Conservation (phyloP, 2,888 invertebrate genomes). For the Pachliopta kotzebuea region DNA sequence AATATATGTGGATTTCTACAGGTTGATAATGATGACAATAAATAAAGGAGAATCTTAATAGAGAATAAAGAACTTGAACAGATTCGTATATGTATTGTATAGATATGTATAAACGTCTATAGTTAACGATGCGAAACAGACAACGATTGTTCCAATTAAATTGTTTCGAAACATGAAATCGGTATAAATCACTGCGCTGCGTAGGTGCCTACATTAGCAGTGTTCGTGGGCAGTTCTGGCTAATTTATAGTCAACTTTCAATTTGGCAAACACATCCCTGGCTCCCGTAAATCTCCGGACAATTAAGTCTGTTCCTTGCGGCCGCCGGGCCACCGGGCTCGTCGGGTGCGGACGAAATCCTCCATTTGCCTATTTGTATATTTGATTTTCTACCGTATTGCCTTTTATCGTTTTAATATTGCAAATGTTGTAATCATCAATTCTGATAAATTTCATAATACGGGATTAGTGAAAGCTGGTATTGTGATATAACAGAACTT, state of each 20-base stretch:
- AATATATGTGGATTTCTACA: too few species aligned
- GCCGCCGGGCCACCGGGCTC: conserved; percentile 42
- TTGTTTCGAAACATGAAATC: conserved; percentile 24
- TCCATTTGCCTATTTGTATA: conserved; percentile 7
- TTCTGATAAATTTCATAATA: background rate
- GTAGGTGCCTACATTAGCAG: conserved; percentile 39
- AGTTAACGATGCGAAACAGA: background rate
- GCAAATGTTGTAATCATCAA: background rate
- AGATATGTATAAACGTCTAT: too few species aligned
- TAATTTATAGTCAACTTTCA: conserved; percentile 77
- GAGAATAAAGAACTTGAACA: too few species aligned
- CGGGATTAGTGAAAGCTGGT: too few species aligned
- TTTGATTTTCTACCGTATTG: conserved; percentile 15
- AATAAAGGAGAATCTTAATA: too few species aligned
- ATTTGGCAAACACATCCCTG: conserved; percentile 66
- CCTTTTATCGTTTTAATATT: background rate
- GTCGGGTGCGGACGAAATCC: conserved; percentile 34
- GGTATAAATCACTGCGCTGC: conserved; percentile 35
- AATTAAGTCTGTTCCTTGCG: conserved; percentile 67
- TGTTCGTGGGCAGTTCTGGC: conserved; percentile 39
- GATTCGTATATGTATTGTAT: too few species aligned
- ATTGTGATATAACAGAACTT: too few species aligned
- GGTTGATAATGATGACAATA: too few species aligned
- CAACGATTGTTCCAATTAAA: conserved; percentile 23
- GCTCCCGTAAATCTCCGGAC: conserved; percentile 65